Percentiles rank a stretch among this genome's conserved stretches.
phyloP scores from a whole-genome alignment of 2,113 vertebrate species.

The Paedocypris sp. region DNA sequence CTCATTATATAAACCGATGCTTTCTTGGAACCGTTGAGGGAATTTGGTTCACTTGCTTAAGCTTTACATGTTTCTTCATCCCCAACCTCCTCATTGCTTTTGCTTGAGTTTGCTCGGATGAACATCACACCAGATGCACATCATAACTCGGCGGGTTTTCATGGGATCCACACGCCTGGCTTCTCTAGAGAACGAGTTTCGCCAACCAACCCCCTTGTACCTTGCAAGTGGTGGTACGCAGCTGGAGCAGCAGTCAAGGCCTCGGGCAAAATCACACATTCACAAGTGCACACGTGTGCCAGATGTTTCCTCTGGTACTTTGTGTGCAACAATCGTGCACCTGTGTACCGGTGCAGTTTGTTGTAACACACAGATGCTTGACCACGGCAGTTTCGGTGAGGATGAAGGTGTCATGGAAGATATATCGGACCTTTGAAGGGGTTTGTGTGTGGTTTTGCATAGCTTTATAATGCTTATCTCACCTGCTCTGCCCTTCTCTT shows the following conservation, averaged over 20 bases:
- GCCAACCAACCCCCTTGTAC: constrained; percentile 1
- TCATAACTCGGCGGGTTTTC: background rate
- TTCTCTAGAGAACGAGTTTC: constrained; percentile 24
- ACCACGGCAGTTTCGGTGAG: constrained; percentile 10
- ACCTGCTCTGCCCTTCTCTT: background rate
- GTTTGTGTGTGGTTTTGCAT: background rate
- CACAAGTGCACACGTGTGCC: constrained; percentile 36
- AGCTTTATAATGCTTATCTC: too few species aligned
- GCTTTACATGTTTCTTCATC: background rate
- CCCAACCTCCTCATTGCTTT: background rate
- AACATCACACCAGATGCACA: background rate
- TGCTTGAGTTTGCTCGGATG: constrained; percentile 1
- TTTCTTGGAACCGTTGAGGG: too few species aligned
- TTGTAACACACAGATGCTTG: constrained; percentile 47
- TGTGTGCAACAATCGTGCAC: constrained; percentile 34
- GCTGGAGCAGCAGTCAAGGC: constrained; percentile 43
- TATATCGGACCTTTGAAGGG: background rate
- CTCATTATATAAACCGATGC: too few species aligned
- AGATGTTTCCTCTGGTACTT: constrained; percentile 32
- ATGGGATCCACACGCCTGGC: constrained; percentile 10
- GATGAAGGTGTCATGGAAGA: constrained; percentile 2
- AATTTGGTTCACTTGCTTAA: background rate
- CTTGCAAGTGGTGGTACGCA: constrained; percentile 39
- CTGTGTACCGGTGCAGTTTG: constrained; percentile 34
- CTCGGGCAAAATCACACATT: constrained; percentile 32